Base-by-base conservation (phyloP, 1,140 invertebrate species). In the Oedothorax gibbosus region DNA sequence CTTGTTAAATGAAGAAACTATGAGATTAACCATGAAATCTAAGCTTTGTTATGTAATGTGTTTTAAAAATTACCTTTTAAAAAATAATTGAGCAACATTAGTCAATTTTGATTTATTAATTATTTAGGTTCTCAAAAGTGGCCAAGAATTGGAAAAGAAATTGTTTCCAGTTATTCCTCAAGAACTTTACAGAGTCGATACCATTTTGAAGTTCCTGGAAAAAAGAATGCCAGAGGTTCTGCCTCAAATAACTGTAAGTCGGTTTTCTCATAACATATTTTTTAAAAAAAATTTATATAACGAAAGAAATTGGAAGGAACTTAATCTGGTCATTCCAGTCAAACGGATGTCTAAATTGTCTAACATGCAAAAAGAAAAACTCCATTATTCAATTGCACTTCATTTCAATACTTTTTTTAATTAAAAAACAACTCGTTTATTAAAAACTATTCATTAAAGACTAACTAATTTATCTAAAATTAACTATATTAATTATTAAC, bases 151-250 rank as follows among this genome's bases (percentile, higher is more conserved):
- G 87, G 93, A 94, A 88, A 92, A 92, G 75, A 93, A 94, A 86
- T 90, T 96, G 80, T 96, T 95, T 91, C 95, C 95, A 15, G 91
- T 95, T 20, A 93, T 96, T 81, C 93, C 92, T 64, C 92, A 92
- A 53, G 91, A 93, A 79, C 92, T 93, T 1, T 91, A 91, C 57
- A 92, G 92, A 85, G 91, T 93, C 51, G 90, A 91, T 75, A 91
- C 92, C 65, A 91, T 94, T 87, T 89, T 92, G 10, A 88, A 90
- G 75, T 91, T 93, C 88, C 90, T 96, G 54, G 91, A 94, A 87
- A 90, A 90, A 66, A 93, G 94, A 89, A 90, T 93, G 64, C 89
- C 90, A 21, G 90, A 91, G 18, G 92, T 94, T 87, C 87, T 92
- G 77, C 92, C 93, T 11, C 92, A 93, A 87, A 90, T 94, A 51